Evolutionary conservation across 2,888 invertebrate species (phyloP), one percentile per base, ranked within the genome.

Genomic region (Dicyrtomina minuta): DNA sequence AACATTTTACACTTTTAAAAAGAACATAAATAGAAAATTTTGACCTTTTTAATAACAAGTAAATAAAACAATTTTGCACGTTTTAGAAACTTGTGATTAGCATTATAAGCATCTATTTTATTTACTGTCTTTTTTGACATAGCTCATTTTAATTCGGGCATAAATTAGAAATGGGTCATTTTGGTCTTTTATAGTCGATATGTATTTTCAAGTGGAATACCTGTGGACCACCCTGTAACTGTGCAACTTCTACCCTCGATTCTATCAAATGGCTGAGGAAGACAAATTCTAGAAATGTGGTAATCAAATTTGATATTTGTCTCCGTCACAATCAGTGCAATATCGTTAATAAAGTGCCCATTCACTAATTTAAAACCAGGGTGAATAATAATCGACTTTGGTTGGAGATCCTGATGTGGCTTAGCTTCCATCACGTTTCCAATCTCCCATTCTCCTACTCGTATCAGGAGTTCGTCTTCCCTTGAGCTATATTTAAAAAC

Each of bases 371-470:
- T 66, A 33, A 66, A 66, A 12, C 66, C 66, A n/a, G 66, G 66
- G 61, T 71, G 71, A 27, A 24, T 12, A 43, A 65, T 17, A 10
- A 69, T 15, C 12, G 41, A 24, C 15, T 46, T 55, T 15, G 68
- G 39, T 3, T 6, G 8, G 4, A 68, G 1, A 1, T 71, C 65
- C 39, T 58, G 49, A 68, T 68, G 58, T 5, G 58, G 49, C 27
- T 68, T 67, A 8, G 51, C 20, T 24, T 71, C 71, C 10, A 39
- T 17, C 15, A 39, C 20, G n/a, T 22, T 43, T 17, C 41, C 41
- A 24, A 55, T 58, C n/a, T 71, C 68, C 67, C 68, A 71, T 67
- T 67, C 71, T 39, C 69, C 71, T 44, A 71, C 71, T 27, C 51
- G 65, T 53, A 71, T 51, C 20, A 5, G 33, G 5, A 71, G n/a